Base-by-base conservation (phyloP, 1,140 invertebrate species). In the Tribolium madens region DNA sequence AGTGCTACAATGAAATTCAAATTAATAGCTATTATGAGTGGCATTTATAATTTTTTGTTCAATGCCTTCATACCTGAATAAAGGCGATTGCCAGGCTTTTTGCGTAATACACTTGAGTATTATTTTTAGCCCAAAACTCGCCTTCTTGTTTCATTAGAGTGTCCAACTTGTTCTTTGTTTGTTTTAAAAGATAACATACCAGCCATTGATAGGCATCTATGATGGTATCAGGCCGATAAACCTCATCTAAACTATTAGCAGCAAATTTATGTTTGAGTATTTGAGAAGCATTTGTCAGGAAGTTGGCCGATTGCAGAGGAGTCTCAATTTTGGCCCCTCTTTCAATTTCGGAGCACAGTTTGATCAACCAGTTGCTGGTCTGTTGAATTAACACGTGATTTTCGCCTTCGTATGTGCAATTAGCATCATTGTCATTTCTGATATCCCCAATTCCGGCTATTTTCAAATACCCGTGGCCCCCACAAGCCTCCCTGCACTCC, bases 321-420 rank as follows among this genome's bases (percentile, higher is more conserved):
- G 91, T 91, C 48, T 84, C 80, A 2, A 82, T 53, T 47, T 83
- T 80, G 52, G 89, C 87, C 10, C 85, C 81, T 0, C 88, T 77
- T 10, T 88, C 84, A 42, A 87, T 86, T 52, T 85, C 80, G 1
- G 83, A 78, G 89, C 90, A 93, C 81, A 94, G 89, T 33, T 89
- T 89, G 26, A 97, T 82, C 47, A 97, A 87, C 93, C 94, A 96
- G 86, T 98, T 98, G 84, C 94, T 95, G 0, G 96, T 92, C 89
- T 99, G 97, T 84, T 98, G 97, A 6, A 96, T 90, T 3, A 99
- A 88, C 46, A 99, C 96, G 86, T 97, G 97, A 87, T 97, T 98
- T 86, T 99, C 97, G 3, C 97, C 97, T 88, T 99, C 97, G 82
- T 98, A 98, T 0, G 97, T 98, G 79, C 93, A 93, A 80, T 95